Base-by-base conservation (phyloP, 2,113 vertebrate species). In the Empidonax alnorum region DNA sequence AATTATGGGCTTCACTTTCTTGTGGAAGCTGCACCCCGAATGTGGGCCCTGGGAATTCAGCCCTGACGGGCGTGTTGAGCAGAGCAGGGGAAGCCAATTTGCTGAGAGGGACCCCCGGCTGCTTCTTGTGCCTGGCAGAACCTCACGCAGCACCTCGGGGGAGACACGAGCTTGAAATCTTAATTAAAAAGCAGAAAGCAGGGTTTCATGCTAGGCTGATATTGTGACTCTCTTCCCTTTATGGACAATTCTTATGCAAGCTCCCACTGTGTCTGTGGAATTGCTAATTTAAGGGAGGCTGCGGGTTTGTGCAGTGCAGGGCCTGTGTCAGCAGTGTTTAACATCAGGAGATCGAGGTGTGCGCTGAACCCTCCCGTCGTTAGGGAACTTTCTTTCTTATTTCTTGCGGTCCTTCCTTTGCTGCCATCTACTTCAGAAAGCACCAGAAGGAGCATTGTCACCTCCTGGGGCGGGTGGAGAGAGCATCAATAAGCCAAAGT, bases 141-240 rank as follows among this genome's bases (percentile, higher is more conserved):
- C 61, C 84, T 94, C 73, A 66, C 0, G 0, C 84, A 75, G 87
- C 76, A 93, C 92, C 96, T 95, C 95, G 44, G 89, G 96, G 94
- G 95, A 95, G 80, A 77, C 91, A 90, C 84, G 42, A 91, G 82
- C 91, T 61, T 92, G 92, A 97, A 97, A 97, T 97, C 96, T 97
- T 97, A 97, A 97, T 97, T 97, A 97, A 97, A 97, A 97, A 94
- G 94, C 95, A 94, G 94, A 93, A 96, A 61, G 87, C 78, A 65
- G 68, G 59, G 94, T 91, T 96, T 97, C 96, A 97, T 94, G 93
- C 93, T 92, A 96, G 69, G 95, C 87, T 94, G 95, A 94, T 90
- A 87, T 94, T 95, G 93, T 94, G 89, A 87, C 91, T 96, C 69
- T 92, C 83, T 84, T 92, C 91, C 39, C 91, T 97, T 96, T 94